Conservation (phyloP, 2,888 invertebrate species). For the Linnaemya tessellans region DNA sequence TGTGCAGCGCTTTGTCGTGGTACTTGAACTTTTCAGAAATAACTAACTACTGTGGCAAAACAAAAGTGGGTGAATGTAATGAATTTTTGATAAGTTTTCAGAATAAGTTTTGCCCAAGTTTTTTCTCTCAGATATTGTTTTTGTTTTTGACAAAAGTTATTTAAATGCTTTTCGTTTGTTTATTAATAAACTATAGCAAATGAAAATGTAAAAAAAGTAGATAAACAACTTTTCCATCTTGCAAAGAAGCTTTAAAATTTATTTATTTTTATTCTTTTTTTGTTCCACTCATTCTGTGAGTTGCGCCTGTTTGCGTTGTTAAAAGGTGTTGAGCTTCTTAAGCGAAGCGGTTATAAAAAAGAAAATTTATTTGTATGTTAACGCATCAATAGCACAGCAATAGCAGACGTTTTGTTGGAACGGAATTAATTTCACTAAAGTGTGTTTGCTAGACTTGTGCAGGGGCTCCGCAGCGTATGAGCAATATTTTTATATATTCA, state of each 20-base stretch:
- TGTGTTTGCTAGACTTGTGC: neutral
- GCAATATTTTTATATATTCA: too few species aligned
- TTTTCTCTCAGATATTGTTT: neutral
- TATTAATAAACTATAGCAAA: conserved; percentile 21
- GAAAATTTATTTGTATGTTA: neutral
- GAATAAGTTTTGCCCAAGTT: conserved; percentile 12
- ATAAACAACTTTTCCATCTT: neutral
- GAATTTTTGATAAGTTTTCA: conserved; percentile 47
- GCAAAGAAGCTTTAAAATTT: neutral
- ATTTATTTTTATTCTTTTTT: neutral
- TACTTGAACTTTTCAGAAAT: too few species aligned
- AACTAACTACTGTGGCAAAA: neutral
- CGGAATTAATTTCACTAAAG: too few species aligned
- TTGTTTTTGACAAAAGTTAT: conserved; percentile 18
- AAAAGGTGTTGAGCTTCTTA: neutral
- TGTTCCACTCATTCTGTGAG: too few species aligned
- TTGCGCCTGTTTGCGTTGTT: neutral
- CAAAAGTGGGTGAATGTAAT: conserved; percentile 41
- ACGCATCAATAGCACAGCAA: neutral
- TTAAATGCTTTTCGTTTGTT: conserved; percentile 26
- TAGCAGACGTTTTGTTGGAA: neutral
- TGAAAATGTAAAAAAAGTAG: neutral
- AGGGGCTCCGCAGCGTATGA: neutral
- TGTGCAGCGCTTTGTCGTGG: neutral
- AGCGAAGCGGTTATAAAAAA: neutral